Percentiles rank a stretch among this genome's conserved stretches.
Evolutionary conservation across 2,113 vertebrate genomes (phyloP).

Genomic region (Neotragus moschatus): DNA sequence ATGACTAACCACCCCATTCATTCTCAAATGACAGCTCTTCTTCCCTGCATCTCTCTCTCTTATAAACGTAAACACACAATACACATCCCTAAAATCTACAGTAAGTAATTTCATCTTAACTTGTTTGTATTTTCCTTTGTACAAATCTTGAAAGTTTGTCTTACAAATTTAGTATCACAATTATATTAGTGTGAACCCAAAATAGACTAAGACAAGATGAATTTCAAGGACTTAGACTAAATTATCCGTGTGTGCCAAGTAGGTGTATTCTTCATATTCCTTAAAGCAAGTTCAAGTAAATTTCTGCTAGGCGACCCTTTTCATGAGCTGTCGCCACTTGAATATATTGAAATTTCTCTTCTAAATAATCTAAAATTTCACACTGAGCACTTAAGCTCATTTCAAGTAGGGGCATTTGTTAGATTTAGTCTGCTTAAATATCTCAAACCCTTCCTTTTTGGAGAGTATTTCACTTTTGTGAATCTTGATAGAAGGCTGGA

Average conservation of each 20-base stretch:
- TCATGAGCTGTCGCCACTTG: background rate
- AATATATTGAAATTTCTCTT: background rate
- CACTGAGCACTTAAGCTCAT: background rate
- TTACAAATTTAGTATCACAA: conserved; percentile 20
- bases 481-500: background rate
- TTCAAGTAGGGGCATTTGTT: background rate
- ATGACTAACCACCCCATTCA: background rate
- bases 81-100: conserved; percentile 1
- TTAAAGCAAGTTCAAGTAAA: background rate
- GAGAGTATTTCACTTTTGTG: background rate
- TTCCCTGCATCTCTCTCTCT: background rate
- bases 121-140: conserved; percentile 41
- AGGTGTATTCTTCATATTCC: background rate
- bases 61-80: background rate
- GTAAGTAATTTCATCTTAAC: conserved; percentile 22
- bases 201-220: background rate
- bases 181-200: background rate
- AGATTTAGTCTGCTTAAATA: background rate
- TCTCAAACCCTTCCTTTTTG: background rate
- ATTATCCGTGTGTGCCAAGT: background rate
- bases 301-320: background rate
- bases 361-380: conserved; percentile 21
- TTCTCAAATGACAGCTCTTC: background rate
- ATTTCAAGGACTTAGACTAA: background rate
- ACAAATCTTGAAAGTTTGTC: conserved; percentile 20